Evolutionary conservation across 2,113 vertebrate species (phyloP), one percentile per base, ranked within the genome.

Genomic region (Phalacrocorax carbo): DNA sequence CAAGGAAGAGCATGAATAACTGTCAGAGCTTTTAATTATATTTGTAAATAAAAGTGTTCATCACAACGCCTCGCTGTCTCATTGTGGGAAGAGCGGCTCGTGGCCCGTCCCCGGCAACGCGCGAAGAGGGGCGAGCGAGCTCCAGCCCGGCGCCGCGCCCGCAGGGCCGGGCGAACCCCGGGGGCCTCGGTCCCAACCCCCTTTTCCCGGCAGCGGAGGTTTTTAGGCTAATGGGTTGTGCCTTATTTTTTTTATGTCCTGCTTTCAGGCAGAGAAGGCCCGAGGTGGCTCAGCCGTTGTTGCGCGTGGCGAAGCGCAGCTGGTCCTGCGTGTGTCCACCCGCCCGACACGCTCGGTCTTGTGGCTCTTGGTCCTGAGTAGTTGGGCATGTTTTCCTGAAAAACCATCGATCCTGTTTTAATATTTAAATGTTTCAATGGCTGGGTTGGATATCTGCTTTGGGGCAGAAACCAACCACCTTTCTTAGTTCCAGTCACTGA

Each of bases 1-100:
- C 98, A 97, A 98, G 98, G 98, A 98, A 98, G 98, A 99, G 99
- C 99, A 99, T 99, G 99, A 98, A 97, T 98, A 98, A 98, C 98
- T 99, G 99, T 99, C 99, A 99, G 99, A 99, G 99, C 99, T 99
- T 99, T 99, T 99, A 99, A 99, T 99, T 99, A 99, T 99, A 99
- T 99, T 99, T 99, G 99, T 99, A 99, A 99, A 99, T 99, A 99
- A 99, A 99, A 99, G 99, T 99, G 99, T 99, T 99, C 98, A 99
- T 98, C 99, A 99, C 99, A 98, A 97, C 15, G 97, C 92, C 96
- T 98, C 54, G 96, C 97, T 98, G 98, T 98, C 95, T 98, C 97
- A 97, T 98, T 98, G 96, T 2, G 90, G 93, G 93, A 90, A 61
- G 69, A 57, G 77, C 0, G 60, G 40, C 77, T 54, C 5, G 21